Evolutionary conservation across 2,113 vertebrate genomes (phyloP), one percentile per base, ranked within the genome.

Genomic region (Vombatus ursinus): DNA sequence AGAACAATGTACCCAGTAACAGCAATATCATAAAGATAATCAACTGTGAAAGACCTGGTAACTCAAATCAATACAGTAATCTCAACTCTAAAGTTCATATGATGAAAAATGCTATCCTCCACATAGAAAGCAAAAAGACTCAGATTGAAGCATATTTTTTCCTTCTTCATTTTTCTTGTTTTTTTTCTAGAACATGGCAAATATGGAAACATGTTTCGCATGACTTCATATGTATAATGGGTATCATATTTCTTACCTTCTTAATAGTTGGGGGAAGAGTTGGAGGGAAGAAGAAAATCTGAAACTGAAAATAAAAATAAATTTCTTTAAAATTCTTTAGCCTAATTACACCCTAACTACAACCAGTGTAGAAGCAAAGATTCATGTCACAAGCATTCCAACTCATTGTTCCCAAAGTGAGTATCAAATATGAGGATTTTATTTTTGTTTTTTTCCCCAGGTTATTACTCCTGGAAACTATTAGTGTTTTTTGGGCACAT

Each of bases 341-440:
- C 52, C 16, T 49, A 49, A 49, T 49, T 49, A 52, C 52, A 0
- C 92, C 90, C 96, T 96, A 94, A 97, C 98, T 97, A 98, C 96
- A 95, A 96, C 92, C 95, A 84, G 93, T 98, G 98, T 98, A 98
- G 97, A 98, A 96, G 94, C 92, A 53, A 92, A 97, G 96, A 98
- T 98, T 94, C 48, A 98, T 97, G 98, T 97, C 98, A 98, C 51
- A 95, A 95, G 57, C 96, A 93, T 89, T 95, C 90, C 94, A 96
- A 92, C 94, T 94, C 96, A 68, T 90, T 96, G 93, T 52, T 98
- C 97, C 97, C 94, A 97, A 97, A 96, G 95, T 98, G 91, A 98
- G 94, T 51, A 97, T 97, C 95, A 98, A 97, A 96, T 89, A 93
- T 92, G 92, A 16, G 57, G 90, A 28, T 12, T 47, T 57, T 96